Evolutionary conservation across 2,113 vertebrate species (phyloP).

Genomic region (Morone chrysops): DNA sequence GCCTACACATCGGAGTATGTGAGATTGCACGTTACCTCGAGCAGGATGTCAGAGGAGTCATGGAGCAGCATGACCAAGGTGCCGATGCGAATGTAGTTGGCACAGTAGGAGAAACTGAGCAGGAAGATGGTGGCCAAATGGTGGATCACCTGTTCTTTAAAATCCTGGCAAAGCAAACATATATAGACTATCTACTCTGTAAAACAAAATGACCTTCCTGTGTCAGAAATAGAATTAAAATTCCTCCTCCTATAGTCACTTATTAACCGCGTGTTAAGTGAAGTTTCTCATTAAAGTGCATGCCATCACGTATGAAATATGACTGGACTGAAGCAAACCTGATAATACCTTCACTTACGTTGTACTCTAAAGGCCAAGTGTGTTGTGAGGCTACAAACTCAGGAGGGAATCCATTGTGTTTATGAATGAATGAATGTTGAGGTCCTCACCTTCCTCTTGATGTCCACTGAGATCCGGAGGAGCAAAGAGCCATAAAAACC

Average conservation of each 20-base stretch:
- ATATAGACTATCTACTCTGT: not conserved
- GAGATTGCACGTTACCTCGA: constrained; percentile 86
- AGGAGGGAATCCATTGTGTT: not conserved
- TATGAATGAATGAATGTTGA: not conserved
- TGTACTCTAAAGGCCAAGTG: constrained; percentile 18
- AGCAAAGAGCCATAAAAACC: constrained; percentile 92
- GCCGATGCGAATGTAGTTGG: constrained; percentile 93
- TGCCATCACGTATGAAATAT: not conserved
- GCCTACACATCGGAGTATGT: not conserved
- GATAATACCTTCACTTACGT: not conserved
- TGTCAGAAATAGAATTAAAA: not conserved
- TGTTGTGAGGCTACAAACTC: not conserved
- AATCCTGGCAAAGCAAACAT: constrained; percentile 84
- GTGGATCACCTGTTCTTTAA: constrained; percentile 92
- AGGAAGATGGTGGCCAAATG: constrained; percentile 90
- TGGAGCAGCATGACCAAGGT: constrained; percentile 92
- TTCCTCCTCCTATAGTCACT: constrained; percentile 9
- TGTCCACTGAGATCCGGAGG: constrained; percentile 89
- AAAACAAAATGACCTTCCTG: constrained; percentile 10
- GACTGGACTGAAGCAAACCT: not conserved
- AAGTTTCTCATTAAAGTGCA: constrained; percentile 6
- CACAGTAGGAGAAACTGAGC: constrained; percentile 91
- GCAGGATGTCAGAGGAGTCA: constrained; percentile 88
- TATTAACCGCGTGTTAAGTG: constrained; percentile 2
- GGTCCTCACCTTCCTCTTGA: constrained; percentile 92